Evolutionary conservation across 1,140 invertebrate genomes (phyloP), one percentile per base, ranked within the genome.

Genomic region (Zelostemma sp.): DNA sequence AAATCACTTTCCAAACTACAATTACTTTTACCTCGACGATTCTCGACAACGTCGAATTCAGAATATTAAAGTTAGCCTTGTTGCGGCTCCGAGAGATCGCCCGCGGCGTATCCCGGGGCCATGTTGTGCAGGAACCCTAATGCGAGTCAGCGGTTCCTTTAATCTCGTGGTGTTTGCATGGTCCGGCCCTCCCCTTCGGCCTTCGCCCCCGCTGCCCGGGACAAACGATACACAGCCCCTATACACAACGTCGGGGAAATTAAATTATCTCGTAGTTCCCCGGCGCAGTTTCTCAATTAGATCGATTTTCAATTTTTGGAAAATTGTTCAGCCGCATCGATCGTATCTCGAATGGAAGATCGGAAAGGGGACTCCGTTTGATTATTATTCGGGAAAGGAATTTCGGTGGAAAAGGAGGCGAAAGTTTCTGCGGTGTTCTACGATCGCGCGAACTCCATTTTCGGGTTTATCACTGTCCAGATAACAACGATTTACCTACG

Each of bases 401-500:
- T 28, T 4, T 28, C 8, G 25, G 25, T 28, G 8, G 25, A 18
- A 38, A 18, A n/a, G 35, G 15, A 40, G 33, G 18, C 18, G 25
- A 8, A 43, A 43, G 9, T 49, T 45, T 43, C 19, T 28, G 11
- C 15, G 18, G 45, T 14, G 18, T 47, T 47, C 14, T 21, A 59
- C 54, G 57, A 55, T 69, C 76, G 74, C 76, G 79, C 70, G 73
- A 79, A 84, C 77, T 84, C 82, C 74, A 84, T 85, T 85, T 82
- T 81, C 78, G 77, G 83, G 82, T 85, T 85, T 86, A 85, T 86
- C 83, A 85, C 83, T 86, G 83, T 85, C 83, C 78, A 85, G 84
- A 86, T 86, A 86, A 85, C 83, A 81, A 85, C 84, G 84, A 86
- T 85, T 86, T 86, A 86, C 84, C 84, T 86, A 85, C 75, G 76